Base-by-base conservation (phyloP, 2,797 vertebrate species). In the Mergus octosetaceus region DNA sequence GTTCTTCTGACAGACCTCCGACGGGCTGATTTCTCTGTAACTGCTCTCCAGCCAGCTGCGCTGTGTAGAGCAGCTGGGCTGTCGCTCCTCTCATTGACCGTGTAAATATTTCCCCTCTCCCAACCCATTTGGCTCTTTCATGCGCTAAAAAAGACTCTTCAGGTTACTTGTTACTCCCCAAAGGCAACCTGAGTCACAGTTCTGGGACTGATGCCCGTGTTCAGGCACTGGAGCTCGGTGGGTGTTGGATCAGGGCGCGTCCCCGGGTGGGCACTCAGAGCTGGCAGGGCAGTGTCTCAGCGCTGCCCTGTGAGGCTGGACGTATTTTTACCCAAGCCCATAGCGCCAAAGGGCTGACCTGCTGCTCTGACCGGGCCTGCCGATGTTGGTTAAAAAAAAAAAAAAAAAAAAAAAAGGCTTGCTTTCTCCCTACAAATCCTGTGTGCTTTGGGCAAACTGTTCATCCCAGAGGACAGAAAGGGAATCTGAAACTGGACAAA, bases 81-180 rank as follows among this genome's bases (percentile, higher is more conserved):
- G 8, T 93, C 69, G 28, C 77, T 87, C 43, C 60, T 93, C 69
- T 89, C 76, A n/a, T 25, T 92, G 81, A 90, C 60, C 56, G 13
- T 94, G 95, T 97, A 96, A 94, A 95, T 94, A 96, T 68, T 94
- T 92, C 22, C 79, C 54, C 76, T 71, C 15, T 95, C n/a, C 72
- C 43, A 60, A 89, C 36, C 57, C 32, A 71, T 85, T 90, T 3
- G 41, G 25, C 78, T 80, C 72, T 95, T 91, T 91, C 51, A 13
- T 45, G 28, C 27, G 8, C 83, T 92, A 47, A 70, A 32, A 89
- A 89, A 92, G 39, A 66, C 54, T 80, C 54, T 69, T 25, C 47
- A 49, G 58, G 54, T 94, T 89, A 90, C 54, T 73, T 85, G 20
- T 77, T 75, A 43, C 24, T 78, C 47, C 81, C 76, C 49, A 58